Conservation (phyloP, 2,797 vertebrate species). For the Manis pentadactyla region DNA sequence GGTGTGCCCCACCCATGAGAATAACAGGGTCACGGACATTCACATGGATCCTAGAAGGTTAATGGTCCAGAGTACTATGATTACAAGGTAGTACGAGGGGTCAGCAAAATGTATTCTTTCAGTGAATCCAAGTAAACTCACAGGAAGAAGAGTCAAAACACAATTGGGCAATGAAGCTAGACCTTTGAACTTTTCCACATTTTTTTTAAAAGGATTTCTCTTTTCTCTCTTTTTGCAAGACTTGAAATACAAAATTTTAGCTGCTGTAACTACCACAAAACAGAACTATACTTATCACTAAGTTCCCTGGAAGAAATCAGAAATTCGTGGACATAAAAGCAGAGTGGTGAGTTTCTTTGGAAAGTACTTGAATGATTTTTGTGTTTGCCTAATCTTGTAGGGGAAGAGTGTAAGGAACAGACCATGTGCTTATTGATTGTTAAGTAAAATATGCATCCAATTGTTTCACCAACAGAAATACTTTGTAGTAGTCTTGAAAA, state of each 20-base stretch:
- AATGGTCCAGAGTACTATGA: background rate
- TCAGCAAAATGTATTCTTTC: background rate
- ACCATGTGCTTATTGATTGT: background rate
- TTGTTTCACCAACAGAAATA: background rate
- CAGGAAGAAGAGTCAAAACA: background rate
- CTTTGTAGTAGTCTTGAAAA: background rate
- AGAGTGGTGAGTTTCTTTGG: background rate
- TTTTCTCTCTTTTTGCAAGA: background rate
- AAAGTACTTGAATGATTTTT: background rate
- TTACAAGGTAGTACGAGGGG: background rate
- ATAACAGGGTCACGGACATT: background rate
- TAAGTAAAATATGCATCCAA: conserved; percentile 10
- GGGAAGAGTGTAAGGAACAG: background rate
- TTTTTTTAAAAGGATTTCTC: background rate
- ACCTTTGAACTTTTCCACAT: conserved; percentile 30
- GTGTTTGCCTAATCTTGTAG: background rate
- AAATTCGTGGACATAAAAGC: background rate
- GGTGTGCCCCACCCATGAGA: background rate
- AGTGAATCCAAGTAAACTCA: background rate
- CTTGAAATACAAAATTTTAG: background rate
- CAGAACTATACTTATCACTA: background rate
- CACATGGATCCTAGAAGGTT: background rate
- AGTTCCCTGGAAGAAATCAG: background rate
- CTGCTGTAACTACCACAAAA: background rate
- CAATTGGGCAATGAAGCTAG: background rate